These are phyloP conservation scores for Mythimna albipuncta DNA, from an alignment of 2,888 invertebrate species.

Conservation along the genomic window DNA sequence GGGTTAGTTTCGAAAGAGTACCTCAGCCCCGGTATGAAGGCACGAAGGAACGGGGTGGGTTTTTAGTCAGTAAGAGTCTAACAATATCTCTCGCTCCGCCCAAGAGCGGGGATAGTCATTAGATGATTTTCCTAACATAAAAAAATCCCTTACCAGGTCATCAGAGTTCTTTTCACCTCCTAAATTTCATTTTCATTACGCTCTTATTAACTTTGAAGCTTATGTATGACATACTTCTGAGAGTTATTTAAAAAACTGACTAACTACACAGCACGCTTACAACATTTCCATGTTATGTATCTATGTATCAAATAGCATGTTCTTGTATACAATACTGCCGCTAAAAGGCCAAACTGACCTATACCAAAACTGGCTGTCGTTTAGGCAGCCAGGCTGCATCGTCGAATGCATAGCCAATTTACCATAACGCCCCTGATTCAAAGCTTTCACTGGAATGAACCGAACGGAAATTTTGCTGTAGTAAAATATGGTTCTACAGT, in stretches of 20 bases:
- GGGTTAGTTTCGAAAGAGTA: too few species aligned
- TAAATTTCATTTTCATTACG: background rate
- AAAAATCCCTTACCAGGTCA: too few species aligned
- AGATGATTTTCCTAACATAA: too few species aligned
- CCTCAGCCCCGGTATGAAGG: too few species aligned
- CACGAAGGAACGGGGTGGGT: too few species aligned
- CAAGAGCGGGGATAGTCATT: too few species aligned
- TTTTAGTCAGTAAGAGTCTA: too few species aligned
- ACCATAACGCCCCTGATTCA: conserved; percentile 25
- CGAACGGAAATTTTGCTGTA: conserved; percentile 13
- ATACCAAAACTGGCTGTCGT: background rate
- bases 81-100: too few species aligned
- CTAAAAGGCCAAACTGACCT: conserved; percentile 9
- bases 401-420: conserved; percentile 26
- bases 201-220: background rate
- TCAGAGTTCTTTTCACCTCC: background rate
- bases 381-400: conserved; percentile 2
- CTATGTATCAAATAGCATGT: background rate
- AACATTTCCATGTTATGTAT: background rate
- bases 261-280: too few species aligned
- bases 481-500: background rate
- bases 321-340: background rate
- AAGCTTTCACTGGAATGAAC: background rate
- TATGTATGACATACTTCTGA: too few species aligned
- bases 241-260: background rate